Percentiles rank a stretch among this genome's conserved stretches.
These are phyloP conservation scores for Corythornis madagascariensis DNA, from an alignment of 2,113 vertebrate species.

Conservation along the genomic window DNA sequence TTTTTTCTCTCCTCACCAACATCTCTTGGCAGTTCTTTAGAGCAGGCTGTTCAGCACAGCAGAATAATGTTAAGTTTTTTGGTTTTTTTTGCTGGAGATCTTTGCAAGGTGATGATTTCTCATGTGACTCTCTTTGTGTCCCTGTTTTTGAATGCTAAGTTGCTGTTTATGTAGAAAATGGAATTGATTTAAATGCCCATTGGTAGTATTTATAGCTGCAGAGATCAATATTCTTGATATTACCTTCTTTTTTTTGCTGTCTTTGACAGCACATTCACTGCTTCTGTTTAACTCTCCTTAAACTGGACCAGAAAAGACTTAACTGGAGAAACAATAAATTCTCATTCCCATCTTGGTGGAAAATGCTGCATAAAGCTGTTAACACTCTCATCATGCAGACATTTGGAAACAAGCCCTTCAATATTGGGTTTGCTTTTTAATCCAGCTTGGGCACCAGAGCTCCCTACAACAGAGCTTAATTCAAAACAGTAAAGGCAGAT, in stretches of 20 bases:
- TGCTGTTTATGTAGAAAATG: not conserved
- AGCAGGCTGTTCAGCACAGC: not conserved
- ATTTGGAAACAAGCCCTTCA: not conserved
- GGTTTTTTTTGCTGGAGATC: not conserved
- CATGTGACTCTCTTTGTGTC: not conserved
- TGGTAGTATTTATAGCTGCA: not conserved
- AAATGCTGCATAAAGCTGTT: not conserved
- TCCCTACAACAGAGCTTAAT: not conserved
- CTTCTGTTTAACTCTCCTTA: not conserved
- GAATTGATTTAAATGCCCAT: not conserved
- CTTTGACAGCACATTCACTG: rapidly evolving
- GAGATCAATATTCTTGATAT: not conserved
- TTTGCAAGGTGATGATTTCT: not conserved
- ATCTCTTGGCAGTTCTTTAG: not conserved
- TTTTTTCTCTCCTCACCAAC: not conserved
- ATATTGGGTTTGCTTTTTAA: not conserved
- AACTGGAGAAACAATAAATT: no score
- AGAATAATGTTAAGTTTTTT: not conserved
- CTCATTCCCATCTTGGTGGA: not conserved
- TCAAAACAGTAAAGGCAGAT: not conserved
- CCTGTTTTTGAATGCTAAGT: not conserved
- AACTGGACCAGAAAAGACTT: not conserved
- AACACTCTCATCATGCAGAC: not conserved
- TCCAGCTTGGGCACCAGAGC: not conserved
- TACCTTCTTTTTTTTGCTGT: not conserved